Evolutionary conservation across 2,888 invertebrate species (phyloP), one percentile per base, ranked within the genome.

Genomic region (Brenthis daphne): DNA sequence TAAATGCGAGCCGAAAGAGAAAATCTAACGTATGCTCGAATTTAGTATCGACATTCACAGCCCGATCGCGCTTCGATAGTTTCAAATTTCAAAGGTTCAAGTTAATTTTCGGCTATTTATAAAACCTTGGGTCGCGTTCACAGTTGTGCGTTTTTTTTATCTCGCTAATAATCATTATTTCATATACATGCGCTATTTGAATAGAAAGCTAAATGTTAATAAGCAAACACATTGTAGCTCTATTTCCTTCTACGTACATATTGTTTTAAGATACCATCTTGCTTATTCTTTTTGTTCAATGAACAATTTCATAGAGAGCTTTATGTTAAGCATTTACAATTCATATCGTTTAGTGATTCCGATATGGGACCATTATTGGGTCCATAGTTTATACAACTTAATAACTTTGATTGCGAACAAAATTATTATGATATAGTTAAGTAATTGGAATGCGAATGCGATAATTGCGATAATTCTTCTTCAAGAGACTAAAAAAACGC

Each of bases 41-140:
- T 43, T 11, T 43, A 66, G 58, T 64, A 56, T 63, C 57, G 58
- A 70, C 57, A 60, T 55, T 60, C 64, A 63, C 65, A 69, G 71
- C 69, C 69, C 57, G 64, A 53, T 57, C 20, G 57, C 48, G 53
- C 64, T 67, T 29, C 67, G 55, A 58, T 64, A 64, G 16, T 33
- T 6, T n/a, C 37, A 43, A 8, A 11, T 43, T 43, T 43, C 2
- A 43, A 2, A 11, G 2, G 8, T 43, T 43, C 8, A 43, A 43
- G 37, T 11, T 43, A 29, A 48, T 16, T 29, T 55, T 54, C 16
- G 56, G 56, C 50, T 13, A 20, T 37, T 67, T 50, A 56, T 61
- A 55, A 56, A 47, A 61, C 29, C 29, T 29, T 20, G 37, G 24
- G 37, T 13, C 20, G n/a, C 43, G 20, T 14, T 37, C 33, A 48